Percentiles rank a stretch among this genome's conserved stretches.
phyloP scores from a whole-genome alignment of 2,113 vertebrate genomes.

The Cyprinodon brontotheroides region DNA sequence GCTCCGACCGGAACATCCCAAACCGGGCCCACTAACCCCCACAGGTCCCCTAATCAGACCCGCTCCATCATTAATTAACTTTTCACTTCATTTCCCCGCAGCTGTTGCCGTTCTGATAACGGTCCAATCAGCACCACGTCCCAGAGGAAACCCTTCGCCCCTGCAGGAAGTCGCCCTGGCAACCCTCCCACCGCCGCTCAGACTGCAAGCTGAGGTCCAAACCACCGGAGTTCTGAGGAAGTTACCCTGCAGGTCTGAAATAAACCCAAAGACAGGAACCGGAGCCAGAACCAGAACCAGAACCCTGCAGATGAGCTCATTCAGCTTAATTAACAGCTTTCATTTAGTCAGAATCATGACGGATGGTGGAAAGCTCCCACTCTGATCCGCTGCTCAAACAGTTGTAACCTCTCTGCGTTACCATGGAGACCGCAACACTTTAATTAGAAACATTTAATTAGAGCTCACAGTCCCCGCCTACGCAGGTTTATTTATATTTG shows the following conservation, averaged over 20 bases:
- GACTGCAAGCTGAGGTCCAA: too few species aligned
- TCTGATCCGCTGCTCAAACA: slow-evolving; percentile 22
- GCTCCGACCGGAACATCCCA: background rate
- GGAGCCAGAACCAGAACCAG: too few species aligned
- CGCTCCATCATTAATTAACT: slow-evolving; percentile 54
- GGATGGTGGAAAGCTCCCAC: slow-evolving; percentile 18
- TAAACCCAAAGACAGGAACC: too few species aligned
- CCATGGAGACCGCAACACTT: slow-evolving; percentile 49
- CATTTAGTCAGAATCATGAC: background rate
- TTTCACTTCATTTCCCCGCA: slow-evolving; percentile 35
- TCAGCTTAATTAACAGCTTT: too few species aligned
- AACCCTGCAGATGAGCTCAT: too few species aligned
- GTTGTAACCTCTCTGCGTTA: slow-evolving; percentile 31
- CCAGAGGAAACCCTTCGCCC: background rate
- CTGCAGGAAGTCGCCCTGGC: background rate
- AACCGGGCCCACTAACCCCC: background rate
- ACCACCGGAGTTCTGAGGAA: too few species aligned
- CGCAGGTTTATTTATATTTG: background rate
- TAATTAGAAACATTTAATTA: slow-evolving; percentile 58
- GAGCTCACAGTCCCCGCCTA: slow-evolving; percentile 6
- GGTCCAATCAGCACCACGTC: background rate
- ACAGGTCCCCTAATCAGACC: slow-evolving; percentile 35
- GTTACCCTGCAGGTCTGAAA: too few species aligned
- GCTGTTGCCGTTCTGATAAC: slow-evolving; percentile 30
- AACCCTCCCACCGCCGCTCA: background rate